A percentile compares a stretch with the other conserved stretches of the same genome.
These are phyloP conservation scores for Lagria hirta DNA, from an alignment of 2,888 invertebrate genomes.

Conservation along the genomic window DNA sequence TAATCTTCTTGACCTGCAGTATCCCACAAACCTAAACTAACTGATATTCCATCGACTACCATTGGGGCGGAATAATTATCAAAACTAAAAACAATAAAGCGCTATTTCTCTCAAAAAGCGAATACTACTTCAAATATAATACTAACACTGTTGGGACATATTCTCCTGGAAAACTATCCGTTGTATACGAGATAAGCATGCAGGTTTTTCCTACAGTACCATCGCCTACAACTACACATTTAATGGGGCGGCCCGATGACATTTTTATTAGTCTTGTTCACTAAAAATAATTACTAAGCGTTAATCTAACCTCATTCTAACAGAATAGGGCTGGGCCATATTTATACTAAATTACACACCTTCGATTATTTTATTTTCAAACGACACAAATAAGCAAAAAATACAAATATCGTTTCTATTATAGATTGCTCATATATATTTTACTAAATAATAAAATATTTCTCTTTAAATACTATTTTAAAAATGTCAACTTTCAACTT, in stretches of 20 bases:
- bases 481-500: too few relatives aligned
- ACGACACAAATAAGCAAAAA: too few relatives aligned
- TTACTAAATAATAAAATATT: too few relatives aligned
- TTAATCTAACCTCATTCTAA: slow-evolving; percentile 12
- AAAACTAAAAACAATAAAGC: slow-evolving; percentile 71
- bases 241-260: slow-evolving; percentile 91
- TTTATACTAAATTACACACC: too few relatives aligned
- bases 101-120: slow-evolving; percentile 1
- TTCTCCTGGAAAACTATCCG: slow-evolving; percentile 91
- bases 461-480: too few relatives aligned
- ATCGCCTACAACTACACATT: slow-evolving; percentile 91
- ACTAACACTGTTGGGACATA: slow-evolving; percentile 94
- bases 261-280: slow-evolving; percentile 46
- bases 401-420: too few relatives aligned
- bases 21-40: slow-evolving; percentile 96
- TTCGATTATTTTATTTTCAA: too few relatives aligned
- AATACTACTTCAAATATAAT: slow-evolving; percentile 15
- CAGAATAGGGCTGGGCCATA: slow-evolving; percentile 15
- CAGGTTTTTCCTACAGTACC: slow-evolving; percentile 94
- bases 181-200: slow-evolving; percentile 91
- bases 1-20: slow-evolving; percentile 98
- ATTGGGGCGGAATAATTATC: slow-evolving; percentile 99
- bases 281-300: slow-evolving; percentile 15
- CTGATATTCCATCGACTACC: slow-evolving; percentile 97
- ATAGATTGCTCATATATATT: too few relatives aligned